Conservation (phyloP, 2,113 vertebrate species). For the Tychaedon coryphoeus region DNA sequence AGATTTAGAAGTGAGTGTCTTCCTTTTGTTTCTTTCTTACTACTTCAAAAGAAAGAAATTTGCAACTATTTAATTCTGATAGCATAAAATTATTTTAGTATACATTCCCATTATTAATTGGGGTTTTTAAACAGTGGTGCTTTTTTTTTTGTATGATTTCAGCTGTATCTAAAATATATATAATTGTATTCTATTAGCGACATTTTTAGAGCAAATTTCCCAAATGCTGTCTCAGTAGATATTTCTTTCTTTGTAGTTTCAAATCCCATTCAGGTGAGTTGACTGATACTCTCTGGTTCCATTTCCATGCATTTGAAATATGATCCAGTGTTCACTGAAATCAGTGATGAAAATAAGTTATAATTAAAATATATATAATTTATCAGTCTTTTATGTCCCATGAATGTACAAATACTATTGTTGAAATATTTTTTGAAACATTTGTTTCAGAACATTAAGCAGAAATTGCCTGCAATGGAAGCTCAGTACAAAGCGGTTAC, state of each 20-base stretch:
- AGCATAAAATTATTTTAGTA: background rate
- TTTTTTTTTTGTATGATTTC: background rate
- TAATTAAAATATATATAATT: background rate
- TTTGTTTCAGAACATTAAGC: slow-evolving; percentile 82
- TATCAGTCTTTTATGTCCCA: background rate
- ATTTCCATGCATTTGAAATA: background rate
- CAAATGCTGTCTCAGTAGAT: background rate
- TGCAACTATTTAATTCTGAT: background rate
- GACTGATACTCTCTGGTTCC: background rate
- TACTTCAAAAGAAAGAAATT: background rate
- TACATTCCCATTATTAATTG: background rate
- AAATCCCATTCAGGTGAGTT: background rate
- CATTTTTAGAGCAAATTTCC: background rate
- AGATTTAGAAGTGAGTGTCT: slow-evolving; percentile 86
- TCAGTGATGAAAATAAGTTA: background rate
- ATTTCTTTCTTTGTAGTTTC: background rate
- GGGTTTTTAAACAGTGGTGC: background rate
- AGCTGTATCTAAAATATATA: background rate
- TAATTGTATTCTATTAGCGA: background rate
- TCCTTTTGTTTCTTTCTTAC: background rate
- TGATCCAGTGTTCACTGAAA: background rate
- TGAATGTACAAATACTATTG: background rate
- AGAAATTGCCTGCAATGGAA: slow-evolving; percentile 87
- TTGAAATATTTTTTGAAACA: background rate
- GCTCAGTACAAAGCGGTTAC: slow-evolving; percentile 85